phyloP scores from a whole-genome alignment of 2,888 invertebrate genomes.

The Chrysotoxum bicinctum region DNA sequence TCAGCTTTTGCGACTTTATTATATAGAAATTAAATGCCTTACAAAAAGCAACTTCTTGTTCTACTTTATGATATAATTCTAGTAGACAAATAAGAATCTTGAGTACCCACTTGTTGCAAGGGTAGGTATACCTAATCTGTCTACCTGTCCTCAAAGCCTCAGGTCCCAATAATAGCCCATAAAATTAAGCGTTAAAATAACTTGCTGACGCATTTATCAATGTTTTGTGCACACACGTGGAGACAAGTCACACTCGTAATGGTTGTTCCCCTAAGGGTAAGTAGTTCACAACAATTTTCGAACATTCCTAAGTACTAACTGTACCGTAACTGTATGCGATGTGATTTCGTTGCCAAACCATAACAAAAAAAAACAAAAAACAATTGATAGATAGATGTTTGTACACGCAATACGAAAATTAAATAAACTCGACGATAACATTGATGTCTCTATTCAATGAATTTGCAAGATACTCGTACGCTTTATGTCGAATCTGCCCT shows the following conservation, averaged over 20 bases:
- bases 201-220: conserved; percentile 51
- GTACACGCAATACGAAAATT: conserved; percentile 41
- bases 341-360: conserved; percentile 8
- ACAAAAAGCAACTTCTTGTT: neutral
- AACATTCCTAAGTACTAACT: conserved; percentile 10
- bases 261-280: conserved; percentile 18
- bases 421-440: conserved; percentile 52
- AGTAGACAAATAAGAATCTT: conserved; percentile 28
- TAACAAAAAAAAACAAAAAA: conserved; percentile 26
- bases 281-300: conserved; percentile 11
- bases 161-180: neutral
- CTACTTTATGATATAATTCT: neutral
- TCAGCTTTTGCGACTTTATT: no score
- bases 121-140: neutral
- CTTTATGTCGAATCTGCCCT: conserved; percentile 13
- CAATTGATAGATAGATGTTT: conserved; percentile 23
- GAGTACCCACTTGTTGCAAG: conserved; percentile 42
- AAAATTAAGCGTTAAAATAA: conserved; percentile 22
- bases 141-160: neutral
- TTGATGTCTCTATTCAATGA: conserved; percentile 26
- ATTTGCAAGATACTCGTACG: conserved; percentile 7
- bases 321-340: conserved; percentile 25
- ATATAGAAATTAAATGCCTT: no score
- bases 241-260: neutral
- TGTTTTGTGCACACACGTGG: conserved; percentile 24